Conservation (phyloP, 2,888 invertebrate species). For the Synergus gifuensis region DNA sequence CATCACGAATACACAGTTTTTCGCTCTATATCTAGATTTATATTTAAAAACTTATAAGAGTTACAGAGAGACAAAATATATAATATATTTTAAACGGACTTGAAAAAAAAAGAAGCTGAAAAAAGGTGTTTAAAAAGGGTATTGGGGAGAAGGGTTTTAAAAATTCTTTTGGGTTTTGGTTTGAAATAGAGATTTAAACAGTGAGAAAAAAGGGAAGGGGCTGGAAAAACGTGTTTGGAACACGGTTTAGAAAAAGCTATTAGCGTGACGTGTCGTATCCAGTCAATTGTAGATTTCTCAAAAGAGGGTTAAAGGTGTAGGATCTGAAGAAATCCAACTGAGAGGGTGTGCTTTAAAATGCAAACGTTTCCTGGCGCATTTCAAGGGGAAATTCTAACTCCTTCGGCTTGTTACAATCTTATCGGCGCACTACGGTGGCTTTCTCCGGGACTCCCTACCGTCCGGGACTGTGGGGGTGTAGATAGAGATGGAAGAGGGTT, state of each 20-base stretch:
- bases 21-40: no score
- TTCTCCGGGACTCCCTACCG: slow-evolving; percentile 45
- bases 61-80: no score
- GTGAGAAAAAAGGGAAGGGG: no score
- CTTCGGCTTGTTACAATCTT: slow-evolving; percentile 72
- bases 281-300: slow-evolving; percentile 17
- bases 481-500: slow-evolving; percentile 53
- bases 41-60: no score
- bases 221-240: no score
- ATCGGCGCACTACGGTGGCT: slow-evolving; percentile 66
- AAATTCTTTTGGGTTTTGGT: background rate
- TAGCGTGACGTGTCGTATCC: background rate
- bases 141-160: no score
- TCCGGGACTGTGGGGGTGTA: slow-evolving; percentile 54
- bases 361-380: slow-evolving; percentile 67
- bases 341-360: slow-evolving; percentile 63
- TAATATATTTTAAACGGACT: no score
- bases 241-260: background rate
- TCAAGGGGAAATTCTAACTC: slow-evolving; percentile 72
- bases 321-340: slow-evolving; percentile 34
- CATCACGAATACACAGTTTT: no score
- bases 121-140: no score
- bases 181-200: background rate
- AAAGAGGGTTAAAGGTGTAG: background rate
- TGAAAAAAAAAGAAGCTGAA: no score